These are phyloP conservation scores for Rhinichthys klamathensis DNA, from an alignment of 2,113 vertebrate genomes.

Conservation along the genomic window DNA sequence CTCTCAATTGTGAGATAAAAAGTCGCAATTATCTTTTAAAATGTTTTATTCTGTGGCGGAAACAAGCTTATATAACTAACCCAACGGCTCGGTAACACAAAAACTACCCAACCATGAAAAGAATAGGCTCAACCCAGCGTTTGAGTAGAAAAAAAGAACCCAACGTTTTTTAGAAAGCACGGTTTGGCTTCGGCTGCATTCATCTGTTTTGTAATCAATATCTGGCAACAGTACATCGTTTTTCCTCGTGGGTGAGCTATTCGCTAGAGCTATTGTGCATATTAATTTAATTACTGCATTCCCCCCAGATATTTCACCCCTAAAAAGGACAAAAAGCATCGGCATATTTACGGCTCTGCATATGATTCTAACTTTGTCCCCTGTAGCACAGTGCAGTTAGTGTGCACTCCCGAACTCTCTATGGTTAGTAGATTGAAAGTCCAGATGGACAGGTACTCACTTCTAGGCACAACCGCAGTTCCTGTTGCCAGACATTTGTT, in stretches of 20 bases:
- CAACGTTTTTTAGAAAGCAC: no score
- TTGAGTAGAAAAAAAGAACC: no score
- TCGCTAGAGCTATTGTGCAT: neutral
- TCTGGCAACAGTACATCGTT: neutral
- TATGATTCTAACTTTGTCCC: constrained; percentile 28
- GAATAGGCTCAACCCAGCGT: no score
- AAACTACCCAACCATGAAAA: no score
- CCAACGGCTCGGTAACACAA: no score
- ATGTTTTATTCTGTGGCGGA: no score
- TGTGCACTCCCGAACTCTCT: neutral
- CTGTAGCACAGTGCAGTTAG: neutral
- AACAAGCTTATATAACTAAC: no score
- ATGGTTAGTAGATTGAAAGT: neutral
- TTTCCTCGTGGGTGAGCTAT: neutral
- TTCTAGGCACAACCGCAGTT: neutral
- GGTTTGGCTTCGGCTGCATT: neutral
- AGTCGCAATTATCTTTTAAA: no score
- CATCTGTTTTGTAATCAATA: neutral
- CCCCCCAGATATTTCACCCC: neutral
- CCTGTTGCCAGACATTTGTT: constrained; percentile 5
- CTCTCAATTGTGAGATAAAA: no score
- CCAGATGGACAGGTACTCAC: constrained; percentile 19
- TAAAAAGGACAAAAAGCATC: neutral
- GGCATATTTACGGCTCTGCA: neutral
- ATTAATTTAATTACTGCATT: neutral